phyloP scores from a whole-genome alignment of 2,797 vertebrate genomes.

The Octomys mimax region DNA sequence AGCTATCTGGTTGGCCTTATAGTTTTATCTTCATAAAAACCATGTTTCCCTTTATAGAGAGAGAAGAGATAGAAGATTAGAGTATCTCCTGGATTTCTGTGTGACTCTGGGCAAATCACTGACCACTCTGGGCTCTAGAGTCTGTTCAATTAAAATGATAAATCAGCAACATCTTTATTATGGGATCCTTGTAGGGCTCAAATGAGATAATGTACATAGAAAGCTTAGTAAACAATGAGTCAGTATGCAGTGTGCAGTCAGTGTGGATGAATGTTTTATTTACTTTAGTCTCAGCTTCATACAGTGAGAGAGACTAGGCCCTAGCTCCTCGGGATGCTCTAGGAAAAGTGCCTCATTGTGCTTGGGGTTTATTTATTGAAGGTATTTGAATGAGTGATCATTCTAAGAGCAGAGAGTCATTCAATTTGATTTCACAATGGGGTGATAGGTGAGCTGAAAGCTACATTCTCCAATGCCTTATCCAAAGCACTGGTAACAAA shows the following conservation, averaged over 20 bases:
- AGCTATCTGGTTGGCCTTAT: no score
- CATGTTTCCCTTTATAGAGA: constrained; percentile 52
- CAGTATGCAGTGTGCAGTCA: constrained; percentile 15
- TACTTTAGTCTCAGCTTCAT: constrained; percentile 73
- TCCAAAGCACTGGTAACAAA: constrained; percentile 78
- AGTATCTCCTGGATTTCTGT: constrained; percentile 66
- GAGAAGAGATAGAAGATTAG: neutral
- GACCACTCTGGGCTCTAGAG: constrained; percentile 47
- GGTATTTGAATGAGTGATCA: constrained; percentile 75
- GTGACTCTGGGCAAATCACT: constrained; percentile 49
- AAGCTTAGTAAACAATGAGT: constrained; percentile 67
- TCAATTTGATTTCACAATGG: constrained; percentile 80
- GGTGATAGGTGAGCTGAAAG: constrained; percentile 73
- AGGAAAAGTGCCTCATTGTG: constrained; percentile 66
- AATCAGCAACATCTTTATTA: constrained; percentile 27
- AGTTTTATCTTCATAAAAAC: constrained; percentile 32
- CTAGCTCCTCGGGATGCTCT: constrained; percentile 65
- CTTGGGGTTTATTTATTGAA: constrained; percentile 80
- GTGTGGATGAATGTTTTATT: constrained; percentile 64
- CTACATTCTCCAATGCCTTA: constrained; percentile 77
- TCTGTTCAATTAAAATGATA: constrained; percentile 53
- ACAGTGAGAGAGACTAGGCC: constrained; percentile 60
- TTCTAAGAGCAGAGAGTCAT: constrained; percentile 76
- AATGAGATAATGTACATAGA: constrained; percentile 57
- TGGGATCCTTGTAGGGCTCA: constrained; percentile 1